These are phyloP conservation scores for Rhamphomyia laevipes DNA, from an alignment of 2,888 invertebrate genomes.

Conservation along the genomic window DNA sequence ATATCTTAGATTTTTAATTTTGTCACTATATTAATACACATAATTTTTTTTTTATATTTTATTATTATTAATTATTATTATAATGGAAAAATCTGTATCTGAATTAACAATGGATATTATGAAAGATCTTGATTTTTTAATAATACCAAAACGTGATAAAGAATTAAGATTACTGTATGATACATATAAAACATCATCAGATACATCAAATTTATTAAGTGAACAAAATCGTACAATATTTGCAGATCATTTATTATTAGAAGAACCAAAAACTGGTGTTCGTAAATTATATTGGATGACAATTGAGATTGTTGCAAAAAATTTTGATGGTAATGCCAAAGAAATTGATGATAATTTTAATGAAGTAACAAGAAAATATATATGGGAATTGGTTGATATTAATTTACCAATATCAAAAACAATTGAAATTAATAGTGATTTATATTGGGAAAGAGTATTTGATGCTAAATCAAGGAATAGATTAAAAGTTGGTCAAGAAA, in stretches of 20 bases:
- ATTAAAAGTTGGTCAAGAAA: not conserved
- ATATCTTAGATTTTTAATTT: no score
- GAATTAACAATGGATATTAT: not conserved
- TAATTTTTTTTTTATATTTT: no score
- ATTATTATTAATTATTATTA: no score
- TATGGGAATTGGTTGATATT: constrained; percentile 20
- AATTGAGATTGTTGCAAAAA: not conserved
- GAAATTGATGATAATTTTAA: not conserved
- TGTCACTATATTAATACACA: no score
- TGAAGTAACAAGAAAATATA: no score
- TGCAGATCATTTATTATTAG: not conserved
- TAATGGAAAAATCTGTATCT: no score
- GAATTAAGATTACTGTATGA: not conserved
- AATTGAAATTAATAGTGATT: constrained; percentile 20
- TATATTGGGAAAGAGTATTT: constrained; percentile 28
- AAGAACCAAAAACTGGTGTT: not conserved
- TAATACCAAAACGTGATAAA: not conserved
- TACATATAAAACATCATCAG: not conserved
- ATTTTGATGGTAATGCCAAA: not conserved
- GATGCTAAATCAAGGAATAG: constrained; percentile 21
- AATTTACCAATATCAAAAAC: constrained; percentile 25
- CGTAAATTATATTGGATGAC: not conserved
- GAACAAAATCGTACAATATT: not conserved
- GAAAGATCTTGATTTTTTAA: not conserved
- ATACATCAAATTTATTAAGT: not conserved